These are phyloP conservation scores for Molossus alvarezi DNA, from an alignment of 2,797 vertebrate species.

Conservation along the genomic window DNA sequence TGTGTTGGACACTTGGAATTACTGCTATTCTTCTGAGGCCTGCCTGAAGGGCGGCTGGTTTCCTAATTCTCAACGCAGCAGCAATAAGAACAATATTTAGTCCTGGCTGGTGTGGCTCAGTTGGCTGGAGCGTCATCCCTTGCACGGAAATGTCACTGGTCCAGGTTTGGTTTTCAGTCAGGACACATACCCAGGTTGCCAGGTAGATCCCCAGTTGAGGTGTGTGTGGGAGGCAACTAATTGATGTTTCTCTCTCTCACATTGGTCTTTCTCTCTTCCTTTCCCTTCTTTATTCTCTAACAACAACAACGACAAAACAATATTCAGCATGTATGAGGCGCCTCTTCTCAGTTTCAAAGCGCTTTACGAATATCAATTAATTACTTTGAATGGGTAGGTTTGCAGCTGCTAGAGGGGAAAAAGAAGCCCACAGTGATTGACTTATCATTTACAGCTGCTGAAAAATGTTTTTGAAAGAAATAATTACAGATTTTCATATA, in stretches of 20 bases:
- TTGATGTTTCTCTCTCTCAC: not conserved
- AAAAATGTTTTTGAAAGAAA: constrained; percentile 78
- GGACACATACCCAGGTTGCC: not conserved
- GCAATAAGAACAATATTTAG: constrained; percentile 67
- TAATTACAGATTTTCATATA: constrained; percentile 84
- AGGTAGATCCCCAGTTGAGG: not conserved
- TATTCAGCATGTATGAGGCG: constrained; percentile 62
- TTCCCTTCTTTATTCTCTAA: not conserved
- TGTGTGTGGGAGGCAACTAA: not conserved
- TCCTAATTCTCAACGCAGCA: constrained; percentile 54
- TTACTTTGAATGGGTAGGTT: constrained; percentile 76
- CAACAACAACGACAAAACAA: constrained; percentile 26
- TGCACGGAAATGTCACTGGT: not conserved
- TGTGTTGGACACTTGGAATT: constrained; percentile 33
- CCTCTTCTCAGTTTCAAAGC: constrained; percentile 77
- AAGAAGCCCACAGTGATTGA: constrained; percentile 69
- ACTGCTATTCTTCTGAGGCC: constrained; percentile 14
- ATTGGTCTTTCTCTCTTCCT: not conserved
- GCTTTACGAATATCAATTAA: constrained; percentile 85
- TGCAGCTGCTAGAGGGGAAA: constrained; percentile 77
- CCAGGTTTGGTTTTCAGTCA: not conserved
- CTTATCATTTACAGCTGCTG: constrained; percentile 83
- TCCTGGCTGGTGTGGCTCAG: not conserved
- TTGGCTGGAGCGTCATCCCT: not conserved
- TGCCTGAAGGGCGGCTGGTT: constrained; percentile 58